Percentiles rank a stretch among this genome's conserved stretches.
These are phyloP conservation scores for Aegypius monachus DNA, from an alignment of 2,113 vertebrate species.

Conservation along the genomic window DNA sequence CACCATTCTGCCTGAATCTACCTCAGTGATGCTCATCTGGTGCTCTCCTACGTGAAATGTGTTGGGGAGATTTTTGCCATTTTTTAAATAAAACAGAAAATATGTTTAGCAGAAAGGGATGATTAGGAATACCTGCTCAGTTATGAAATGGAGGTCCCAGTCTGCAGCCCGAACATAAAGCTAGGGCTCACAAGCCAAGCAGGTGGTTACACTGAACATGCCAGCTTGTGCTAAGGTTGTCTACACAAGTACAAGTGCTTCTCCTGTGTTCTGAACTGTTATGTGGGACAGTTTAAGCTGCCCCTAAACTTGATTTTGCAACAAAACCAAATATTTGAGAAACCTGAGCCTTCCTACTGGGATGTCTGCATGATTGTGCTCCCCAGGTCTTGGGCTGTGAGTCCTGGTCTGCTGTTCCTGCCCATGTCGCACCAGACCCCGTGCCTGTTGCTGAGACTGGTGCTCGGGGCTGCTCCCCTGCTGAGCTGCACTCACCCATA, in stretches of 20 bases:
- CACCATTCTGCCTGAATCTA: not conserved
- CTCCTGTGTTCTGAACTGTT: not conserved
- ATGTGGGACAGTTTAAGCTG: not conserved
- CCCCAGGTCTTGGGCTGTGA: not conserved
- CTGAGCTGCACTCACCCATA: rapidly evolving
- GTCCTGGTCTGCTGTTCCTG: not conserved
- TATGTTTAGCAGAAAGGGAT: not conserved
- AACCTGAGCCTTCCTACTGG: not conserved
- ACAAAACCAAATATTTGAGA: not conserved
- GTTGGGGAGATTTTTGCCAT: not conserved
- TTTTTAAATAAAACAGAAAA: not conserved
- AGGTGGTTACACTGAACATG: not conserved
- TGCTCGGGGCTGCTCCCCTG: not conserved
- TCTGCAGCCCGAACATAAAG: not conserved
- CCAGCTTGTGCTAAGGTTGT: not conserved
- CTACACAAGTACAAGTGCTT: not conserved
- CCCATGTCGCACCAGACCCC: rapidly evolving
- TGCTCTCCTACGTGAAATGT: not conserved
- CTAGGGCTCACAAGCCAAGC: not conserved
- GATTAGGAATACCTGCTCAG: not conserved
- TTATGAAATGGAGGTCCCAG: not conserved
- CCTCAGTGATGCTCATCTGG: not conserved
- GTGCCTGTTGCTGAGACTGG: not conserved
- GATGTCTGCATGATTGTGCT: not conserved
- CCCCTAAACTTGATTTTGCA: not conserved